Evolutionary conservation across 2,797 vertebrate species (phyloP), one percentile per base, ranked within the genome.

Genomic region (Champsocephalus gunnari): DNA sequence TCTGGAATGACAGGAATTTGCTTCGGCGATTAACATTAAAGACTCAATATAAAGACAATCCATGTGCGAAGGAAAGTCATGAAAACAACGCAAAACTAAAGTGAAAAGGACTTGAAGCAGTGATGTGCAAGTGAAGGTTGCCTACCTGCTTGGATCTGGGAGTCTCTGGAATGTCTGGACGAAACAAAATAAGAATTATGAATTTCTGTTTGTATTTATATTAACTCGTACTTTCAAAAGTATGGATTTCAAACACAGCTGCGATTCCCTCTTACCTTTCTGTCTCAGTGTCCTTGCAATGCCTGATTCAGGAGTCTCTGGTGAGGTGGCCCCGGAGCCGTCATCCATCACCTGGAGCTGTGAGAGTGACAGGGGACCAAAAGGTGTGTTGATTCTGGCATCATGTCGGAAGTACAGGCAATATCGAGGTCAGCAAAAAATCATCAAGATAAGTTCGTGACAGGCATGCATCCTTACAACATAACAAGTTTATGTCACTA

Each of bases 311-410:
- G 98, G 96, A 4, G 95, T 96, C 57, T 99, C 98, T 16, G 98
- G 97, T 69, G 97, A 96, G 0, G 97, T 97, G n/a, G 96, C 96
- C 63, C 96, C 93, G 0, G 96, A 96, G 80, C 96, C 94, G 21
- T 99, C 97, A 14, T 99, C 98, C 74, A 99, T 96, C 50, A 99
- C 93, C 83, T 99, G 98, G 85, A 99, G 96, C 98, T 99, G 89
- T n/a, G 34, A 66, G 5, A 75, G 1, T 3, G 11, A 49, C 48
- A 73, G 17, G 63, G 24, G 34, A 45, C 4, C 66, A 4, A 65
- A 0, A 19, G 5, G 6, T 10, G 2, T 24, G 5, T 21, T 32
- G 47, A 28, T 28, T 28, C 28, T 5, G 28, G 28, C 28, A 5
- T 28, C 28, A 5, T 28, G 4, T 28, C 28, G 28, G 28, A 28